These are phyloP conservation scores for Camarhynchus parvulus DNA, from an alignment of 2,113 vertebrate genomes.

Conservation along the genomic window DNA sequence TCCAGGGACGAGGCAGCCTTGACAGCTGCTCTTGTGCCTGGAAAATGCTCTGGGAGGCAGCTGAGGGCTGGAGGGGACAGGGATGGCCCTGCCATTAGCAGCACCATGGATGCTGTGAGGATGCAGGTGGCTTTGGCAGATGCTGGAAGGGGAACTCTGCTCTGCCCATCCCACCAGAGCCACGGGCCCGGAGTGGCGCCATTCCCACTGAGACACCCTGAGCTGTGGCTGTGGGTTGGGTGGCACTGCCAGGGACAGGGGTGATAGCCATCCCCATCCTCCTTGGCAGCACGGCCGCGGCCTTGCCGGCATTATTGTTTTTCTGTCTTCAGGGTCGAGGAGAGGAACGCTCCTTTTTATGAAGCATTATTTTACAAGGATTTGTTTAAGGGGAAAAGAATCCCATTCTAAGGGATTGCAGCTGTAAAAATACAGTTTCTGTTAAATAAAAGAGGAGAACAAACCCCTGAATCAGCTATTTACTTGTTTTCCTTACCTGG, in stretches of 20 bases:
- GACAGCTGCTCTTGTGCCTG: not conserved
- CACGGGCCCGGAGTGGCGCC: rapidly evolving
- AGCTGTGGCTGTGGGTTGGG: not conserved
- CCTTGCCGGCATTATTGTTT: not conserved
- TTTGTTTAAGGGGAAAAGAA: conserved; percentile 73
- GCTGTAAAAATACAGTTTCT: conserved; percentile 79
- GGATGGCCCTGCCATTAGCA: not conserved
- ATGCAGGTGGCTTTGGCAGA: not conserved
- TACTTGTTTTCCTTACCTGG: conserved; percentile 65
- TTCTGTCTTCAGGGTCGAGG: conserved; percentile 35
- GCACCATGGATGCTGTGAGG: rapidly evolving
- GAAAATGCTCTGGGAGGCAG: not conserved
- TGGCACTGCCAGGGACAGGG: not conserved
- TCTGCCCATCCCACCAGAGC: not conserved
- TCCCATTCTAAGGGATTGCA: conserved; percentile 76
- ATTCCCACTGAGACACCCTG: not conserved
- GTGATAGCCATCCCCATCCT: not conserved
- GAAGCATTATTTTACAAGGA: conserved; percentile 73
- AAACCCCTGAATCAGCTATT: conserved; percentile 75
- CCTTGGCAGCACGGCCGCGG: not conserved
- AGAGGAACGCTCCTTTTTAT: conserved; percentile 70
- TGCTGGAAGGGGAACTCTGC: not conserved
- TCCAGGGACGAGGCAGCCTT: not conserved
- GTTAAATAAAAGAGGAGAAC: conserved; percentile 52
- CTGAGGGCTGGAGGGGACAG: not conserved